These are phyloP conservation scores for Thecocarcelia acutangulata DNA, from an alignment of 2,888 invertebrate species.

Conservation along the genomic window DNA sequence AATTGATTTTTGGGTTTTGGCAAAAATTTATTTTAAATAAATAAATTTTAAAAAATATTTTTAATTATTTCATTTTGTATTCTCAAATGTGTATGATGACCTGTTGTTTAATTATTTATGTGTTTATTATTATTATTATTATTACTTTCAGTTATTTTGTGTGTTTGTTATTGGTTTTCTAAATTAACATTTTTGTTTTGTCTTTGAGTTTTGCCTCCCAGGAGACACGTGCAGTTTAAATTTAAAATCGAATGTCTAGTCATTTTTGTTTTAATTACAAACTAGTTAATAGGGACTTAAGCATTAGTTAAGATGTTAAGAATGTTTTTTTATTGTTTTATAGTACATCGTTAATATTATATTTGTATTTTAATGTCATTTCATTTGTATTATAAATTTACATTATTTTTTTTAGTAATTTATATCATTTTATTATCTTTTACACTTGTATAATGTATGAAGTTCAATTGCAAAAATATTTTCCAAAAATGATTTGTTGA, in stretches of 20 bases:
- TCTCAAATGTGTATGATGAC: conserved; percentile 31
- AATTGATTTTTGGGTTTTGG: conserved; percentile 29
- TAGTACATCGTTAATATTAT: conserved; percentile 36
- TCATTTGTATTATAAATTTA: conserved; percentile 32
- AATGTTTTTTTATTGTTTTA: conserved; percentile 14
- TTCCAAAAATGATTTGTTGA: too few species aligned
- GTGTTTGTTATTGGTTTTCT: background rate
- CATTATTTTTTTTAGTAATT: background rate
- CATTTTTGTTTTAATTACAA: conserved; percentile 38
- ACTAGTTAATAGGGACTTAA: conserved; percentile 68
- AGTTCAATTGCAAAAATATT: too few species aligned
- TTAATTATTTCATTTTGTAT: conserved; percentile 55
- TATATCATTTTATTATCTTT: background rate
- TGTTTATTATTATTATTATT: conserved; percentile 41
- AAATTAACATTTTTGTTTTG: conserved; percentile 5
- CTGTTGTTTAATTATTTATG: conserved; percentile 39
- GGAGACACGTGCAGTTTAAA: conserved; percentile 36
- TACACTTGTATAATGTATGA: too few species aligned
- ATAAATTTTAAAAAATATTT: conserved; percentile 27
- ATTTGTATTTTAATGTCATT: conserved; percentile 27
- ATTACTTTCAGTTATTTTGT: conserved; percentile 23
- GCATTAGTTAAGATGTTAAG: conserved; percentile 20
- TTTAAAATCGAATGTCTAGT: conserved; percentile 41
- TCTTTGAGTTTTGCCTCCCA: conserved; percentile 25
- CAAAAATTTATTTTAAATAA: conserved; percentile 39